Conservation (phyloP, 2,888 invertebrate species). For the Beris morrisii region DNA sequence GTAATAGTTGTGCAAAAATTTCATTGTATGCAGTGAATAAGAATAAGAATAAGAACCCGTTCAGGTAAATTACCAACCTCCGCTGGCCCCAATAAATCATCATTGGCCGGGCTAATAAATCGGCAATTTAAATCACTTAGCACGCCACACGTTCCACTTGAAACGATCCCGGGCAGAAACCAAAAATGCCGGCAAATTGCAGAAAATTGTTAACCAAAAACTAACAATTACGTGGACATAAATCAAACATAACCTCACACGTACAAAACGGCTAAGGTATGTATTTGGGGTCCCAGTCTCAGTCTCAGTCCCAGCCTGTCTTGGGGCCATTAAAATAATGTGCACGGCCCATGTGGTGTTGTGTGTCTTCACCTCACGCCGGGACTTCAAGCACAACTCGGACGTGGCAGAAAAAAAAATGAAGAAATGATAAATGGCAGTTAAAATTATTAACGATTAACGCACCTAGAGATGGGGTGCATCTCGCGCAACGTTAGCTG, state of each 20-base stretch:
- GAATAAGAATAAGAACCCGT: too few species aligned
- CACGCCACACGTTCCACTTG: constrained; percentile 22
- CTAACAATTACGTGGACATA: constrained; percentile 56
- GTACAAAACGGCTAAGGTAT: too few species aligned
- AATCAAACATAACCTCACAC: constrained; percentile 48
- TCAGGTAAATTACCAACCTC: too few species aligned
- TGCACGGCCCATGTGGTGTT: too few species aligned
- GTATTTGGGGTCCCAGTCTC: too few species aligned
- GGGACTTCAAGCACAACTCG: too few species aligned
- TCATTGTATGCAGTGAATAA: too few species aligned
- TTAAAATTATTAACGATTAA: constrained; percentile 33
- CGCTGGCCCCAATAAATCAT: constrained; percentile 12
- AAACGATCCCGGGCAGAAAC: constrained; percentile 18
- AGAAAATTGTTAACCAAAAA: constrained; percentile 51
- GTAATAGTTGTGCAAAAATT: too few species aligned
- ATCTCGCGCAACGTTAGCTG: neutral
- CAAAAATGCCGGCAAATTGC: constrained; percentile 41
- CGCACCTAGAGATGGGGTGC: constrained; percentile 13
- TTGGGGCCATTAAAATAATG: too few species aligned
- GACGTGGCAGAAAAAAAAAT: constrained; percentile 23
- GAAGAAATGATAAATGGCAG: constrained; percentile 43
- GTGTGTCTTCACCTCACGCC: too few species aligned
- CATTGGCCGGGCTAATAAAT: constrained; percentile 21
- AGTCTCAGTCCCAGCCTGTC: too few species aligned
- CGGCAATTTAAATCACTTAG: constrained; percentile 37